These are phyloP conservation scores for Archivesica marissinica DNA, from an alignment of 1,140 invertebrate genomes.

Conservation along the genomic window DNA sequence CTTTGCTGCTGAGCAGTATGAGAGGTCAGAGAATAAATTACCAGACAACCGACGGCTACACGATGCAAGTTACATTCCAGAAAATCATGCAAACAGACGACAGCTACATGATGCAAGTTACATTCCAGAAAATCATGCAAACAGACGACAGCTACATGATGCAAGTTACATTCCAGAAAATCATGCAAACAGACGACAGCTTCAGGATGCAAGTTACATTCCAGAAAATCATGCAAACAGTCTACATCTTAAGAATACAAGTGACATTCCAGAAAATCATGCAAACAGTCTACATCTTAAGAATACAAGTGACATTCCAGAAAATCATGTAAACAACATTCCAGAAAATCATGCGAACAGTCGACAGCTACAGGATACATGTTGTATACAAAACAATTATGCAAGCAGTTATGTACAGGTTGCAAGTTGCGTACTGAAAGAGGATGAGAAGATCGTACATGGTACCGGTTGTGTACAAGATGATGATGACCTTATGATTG, in stretches of 20 bases:
- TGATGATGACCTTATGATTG: conserved; percentile 41
- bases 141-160: neutral
- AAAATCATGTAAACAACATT: too few species aligned
- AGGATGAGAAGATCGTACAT: too few species aligned
- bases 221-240: too few species aligned
- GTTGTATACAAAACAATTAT: too few species aligned
- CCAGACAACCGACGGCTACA: neutral
- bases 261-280: too few species aligned
- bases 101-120: neutral
- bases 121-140: neutral
- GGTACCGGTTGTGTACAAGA: neutral
- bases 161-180: neutral
- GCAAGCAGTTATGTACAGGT: too few species aligned
- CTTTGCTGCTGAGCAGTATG: conserved; percentile 84
- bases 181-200: neutral
- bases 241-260: too few species aligned
- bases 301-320: too few species aligned
- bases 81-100: neutral
- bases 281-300: too few species aligned
- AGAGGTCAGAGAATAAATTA: neutral
- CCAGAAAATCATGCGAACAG: too few species aligned
- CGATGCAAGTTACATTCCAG: neutral
- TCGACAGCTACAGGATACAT: too few species aligned
- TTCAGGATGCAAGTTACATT: neutral
- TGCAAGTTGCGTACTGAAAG: too few species aligned